These are phyloP conservation scores for Dicyrtomina minuta DNA, from an alignment of 2,888 invertebrate species.

Conservation along the genomic window DNA sequence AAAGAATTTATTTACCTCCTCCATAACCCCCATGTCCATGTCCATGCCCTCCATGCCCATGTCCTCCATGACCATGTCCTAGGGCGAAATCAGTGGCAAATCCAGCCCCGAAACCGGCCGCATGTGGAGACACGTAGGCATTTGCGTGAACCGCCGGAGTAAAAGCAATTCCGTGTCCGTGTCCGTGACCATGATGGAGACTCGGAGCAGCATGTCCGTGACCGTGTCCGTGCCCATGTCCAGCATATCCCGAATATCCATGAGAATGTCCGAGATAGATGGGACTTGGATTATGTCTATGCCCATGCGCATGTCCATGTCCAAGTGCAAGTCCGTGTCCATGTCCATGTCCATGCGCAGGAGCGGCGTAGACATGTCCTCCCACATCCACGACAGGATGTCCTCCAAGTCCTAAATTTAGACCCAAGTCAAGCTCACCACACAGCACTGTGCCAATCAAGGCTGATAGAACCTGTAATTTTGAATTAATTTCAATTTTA, in stretches of 20 bases:
- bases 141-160: background rate
- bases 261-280: constrained; percentile 5
- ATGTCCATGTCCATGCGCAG: constrained; percentile 3
- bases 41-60: constrained; percentile 13
- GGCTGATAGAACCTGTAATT: constrained; percentile 11
- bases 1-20: too few species aligned
- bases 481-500: background rate
- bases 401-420: constrained; percentile 12
- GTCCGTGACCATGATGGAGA: background rate
- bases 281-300: constrained; percentile 8
- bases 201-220: background rate
- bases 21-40: background rate
- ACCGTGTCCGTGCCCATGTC: constrained; percentile 5
- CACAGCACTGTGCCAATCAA: constrained; percentile 1
- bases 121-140: too few species aligned
- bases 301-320: background rate
- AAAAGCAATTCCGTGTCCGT: background rate
- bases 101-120: too few species aligned
- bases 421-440: constrained; percentile 6
- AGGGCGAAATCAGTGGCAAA: background rate
- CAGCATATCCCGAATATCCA: too few species aligned
- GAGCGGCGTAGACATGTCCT: background rate
- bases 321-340: too few species aligned
- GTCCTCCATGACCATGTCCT: background rate
- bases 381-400: background rate